Conservation (phyloP, 2,888 invertebrate genomes). For the Leptinotarsa rubiginosa region DNA sequence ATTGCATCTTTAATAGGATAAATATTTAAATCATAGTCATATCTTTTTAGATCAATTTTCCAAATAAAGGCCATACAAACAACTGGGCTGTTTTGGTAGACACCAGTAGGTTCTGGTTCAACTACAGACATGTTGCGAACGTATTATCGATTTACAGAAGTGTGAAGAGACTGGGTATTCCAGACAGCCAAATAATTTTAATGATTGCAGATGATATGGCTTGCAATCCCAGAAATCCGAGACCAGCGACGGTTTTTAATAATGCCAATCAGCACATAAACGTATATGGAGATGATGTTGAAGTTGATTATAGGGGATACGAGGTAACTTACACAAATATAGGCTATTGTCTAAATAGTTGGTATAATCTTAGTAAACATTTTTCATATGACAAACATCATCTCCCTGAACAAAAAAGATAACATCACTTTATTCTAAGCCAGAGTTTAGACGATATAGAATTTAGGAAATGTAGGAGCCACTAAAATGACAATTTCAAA, state of each 20-base stretch:
- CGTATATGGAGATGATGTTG: slow-evolving; percentile 99
- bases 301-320: slow-evolving; percentile 97
- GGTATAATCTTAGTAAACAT: no score
- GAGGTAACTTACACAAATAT: slow-evolving; percentile 69
- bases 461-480: no score
- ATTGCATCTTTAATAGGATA: not conserved
- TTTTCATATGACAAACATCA: not conserved
- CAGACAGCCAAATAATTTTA: slow-evolving; percentile 97
- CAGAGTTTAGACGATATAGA: no score
- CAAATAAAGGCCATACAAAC: slow-evolving; percentile 84
- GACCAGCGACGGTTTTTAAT: slow-evolving; percentile 97
- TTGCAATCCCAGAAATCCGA: slow-evolving; percentile 96
- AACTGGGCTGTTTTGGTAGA: slow-evolving; percentile 99
- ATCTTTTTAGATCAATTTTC: slow-evolving; percentile 30
- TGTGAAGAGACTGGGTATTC: slow-evolving; percentile 98
- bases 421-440: no score
- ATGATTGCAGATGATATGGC: slow-evolving; percentile 99
- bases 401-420: no score
- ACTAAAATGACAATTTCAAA: no score
- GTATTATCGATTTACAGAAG: slow-evolving; percentile 97
- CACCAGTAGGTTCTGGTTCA: slow-evolving; percentile 99
- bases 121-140: slow-evolving; percentile 99
- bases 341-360: no score
- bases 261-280: slow-evolving; percentile 98
- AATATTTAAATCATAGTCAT: not conserved